Percentiles rank a stretch among this genome's conserved stretches.
Evolutionary conservation across 2,113 vertebrate species (phyloP).

Genomic region (Amphiprion percula): DNA sequence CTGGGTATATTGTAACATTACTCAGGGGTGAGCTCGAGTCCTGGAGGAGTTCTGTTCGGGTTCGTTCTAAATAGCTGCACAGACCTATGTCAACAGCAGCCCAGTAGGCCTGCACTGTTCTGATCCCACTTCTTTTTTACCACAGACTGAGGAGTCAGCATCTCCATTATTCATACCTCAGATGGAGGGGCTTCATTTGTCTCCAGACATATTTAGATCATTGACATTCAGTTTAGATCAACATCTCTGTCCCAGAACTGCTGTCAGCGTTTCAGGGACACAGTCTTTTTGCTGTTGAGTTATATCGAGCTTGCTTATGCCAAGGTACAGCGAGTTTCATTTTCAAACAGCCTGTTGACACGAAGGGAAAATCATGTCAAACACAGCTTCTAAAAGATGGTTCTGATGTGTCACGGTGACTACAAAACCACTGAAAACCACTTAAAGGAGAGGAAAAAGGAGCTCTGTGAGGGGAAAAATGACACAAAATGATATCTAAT

Average conservation of each 20-base stretch:
- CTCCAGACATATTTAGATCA: constrained; percentile 55
- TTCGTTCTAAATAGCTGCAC: constrained; percentile 48
- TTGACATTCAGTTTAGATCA: constrained; percentile 47
- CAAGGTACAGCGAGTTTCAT: not conserved
- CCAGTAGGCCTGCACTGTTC: constrained; percentile 20
- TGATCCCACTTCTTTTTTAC: constrained; percentile 22
- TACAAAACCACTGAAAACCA: not conserved
- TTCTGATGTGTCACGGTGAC: not conserved
- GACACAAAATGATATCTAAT: too few species aligned
- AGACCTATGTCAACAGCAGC: constrained; percentile 26
- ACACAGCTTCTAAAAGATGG: constrained; percentile 4
- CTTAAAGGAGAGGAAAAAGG: not conserved
- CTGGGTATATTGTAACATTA: constrained; percentile 46
- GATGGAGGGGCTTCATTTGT: constrained; percentile 54
- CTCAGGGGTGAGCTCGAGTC: constrained; percentile 35
- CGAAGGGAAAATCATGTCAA: not conserved
- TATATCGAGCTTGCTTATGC: not conserved
- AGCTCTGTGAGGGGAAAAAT: too few species aligned
- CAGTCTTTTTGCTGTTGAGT: constrained; percentile 14
- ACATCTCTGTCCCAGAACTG: constrained; percentile 23
- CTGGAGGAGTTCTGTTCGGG: constrained; percentile 27
- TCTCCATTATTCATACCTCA: constrained; percentile 63
- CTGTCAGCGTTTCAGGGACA: constrained; percentile 17
- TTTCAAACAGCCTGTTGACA: not conserved
- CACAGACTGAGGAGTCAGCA: constrained; percentile 24